Base-by-base conservation (phyloP, 1,140 invertebrate genomes). In the Polypedilum pembai region DNA sequence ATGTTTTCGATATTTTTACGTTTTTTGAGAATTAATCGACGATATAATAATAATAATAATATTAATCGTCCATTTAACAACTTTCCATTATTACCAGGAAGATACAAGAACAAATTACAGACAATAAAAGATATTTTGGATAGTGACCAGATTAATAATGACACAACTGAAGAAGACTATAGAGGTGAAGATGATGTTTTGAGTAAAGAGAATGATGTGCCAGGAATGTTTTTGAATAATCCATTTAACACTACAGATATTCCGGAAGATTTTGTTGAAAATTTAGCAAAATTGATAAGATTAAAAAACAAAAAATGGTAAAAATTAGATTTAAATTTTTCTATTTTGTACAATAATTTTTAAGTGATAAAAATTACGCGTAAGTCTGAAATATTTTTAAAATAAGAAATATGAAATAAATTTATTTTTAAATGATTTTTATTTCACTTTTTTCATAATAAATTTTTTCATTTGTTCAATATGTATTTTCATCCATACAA, bases 401-500 rank as follows among this genome's bases (percentile, higher is more conserved):
- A 69, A 18, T 20, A 20, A 33, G 5, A 33, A 5, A 33, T 33
- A 33, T 3, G 24, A 33, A n/a, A 3, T 33, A 33, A 33, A 33
- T 33, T 69, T 69, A 8, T 69, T 8, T 69, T 69, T 69, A 20
- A 69, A 69, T 18, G 17, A 69, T 69, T 69, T 69, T 18, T 69
- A 18, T 69, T 17, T 12, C 17, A 21, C 18, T 69, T 69, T 69
- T 69, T 69, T 69, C 65, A 69, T 20, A 69, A 69, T 69, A 69
- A 69, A 69, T 69, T 69, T 69, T 69, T 69, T 69, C 65, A 69
- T 69, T 18, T 69, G 12, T 20, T 69, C 65, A 69, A 69, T 69
- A 69, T 18, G 8, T 20, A 18, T 69, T 66, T 69, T 18, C 18
- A 69, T 69, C 65, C 65, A 69, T 20, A 20, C 65, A 69, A 69